Conservation (phyloP, 2,113 vertebrate genomes). For the Tenebrosternarchus preto region DNA sequence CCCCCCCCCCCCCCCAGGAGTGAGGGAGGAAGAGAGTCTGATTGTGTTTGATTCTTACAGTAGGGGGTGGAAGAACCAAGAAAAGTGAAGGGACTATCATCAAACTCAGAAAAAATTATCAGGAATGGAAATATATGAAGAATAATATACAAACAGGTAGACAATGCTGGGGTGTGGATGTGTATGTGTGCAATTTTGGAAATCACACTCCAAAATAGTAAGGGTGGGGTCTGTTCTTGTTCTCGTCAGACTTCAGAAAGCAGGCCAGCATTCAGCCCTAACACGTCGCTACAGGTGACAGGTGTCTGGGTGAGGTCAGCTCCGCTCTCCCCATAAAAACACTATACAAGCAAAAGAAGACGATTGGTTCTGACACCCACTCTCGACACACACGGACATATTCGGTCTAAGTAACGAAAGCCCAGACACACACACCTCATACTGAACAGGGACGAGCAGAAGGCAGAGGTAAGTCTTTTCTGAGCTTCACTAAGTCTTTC, state of each 20-base stretch:
- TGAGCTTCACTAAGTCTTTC: constrained; percentile 36
- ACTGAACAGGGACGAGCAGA: neutral
- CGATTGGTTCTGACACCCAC: neutral
- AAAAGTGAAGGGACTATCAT: neutral
- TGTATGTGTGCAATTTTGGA: no score
- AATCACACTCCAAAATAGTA: no score
- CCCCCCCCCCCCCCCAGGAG: no score
- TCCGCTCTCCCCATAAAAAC: neutral
- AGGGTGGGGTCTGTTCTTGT: neutral
- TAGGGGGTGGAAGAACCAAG: neutral
- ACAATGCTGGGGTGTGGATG: no score
- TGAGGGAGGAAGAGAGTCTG: no score
- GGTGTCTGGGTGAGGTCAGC: constrained; percentile 23
- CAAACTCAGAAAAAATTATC: neutral
- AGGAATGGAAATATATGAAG: neutral
- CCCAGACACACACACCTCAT: constrained; percentile 33
- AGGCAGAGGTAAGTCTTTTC: neutral
- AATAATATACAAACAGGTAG: no score
- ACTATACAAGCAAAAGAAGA: neutral
- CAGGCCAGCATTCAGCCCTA: constrained; percentile 4
- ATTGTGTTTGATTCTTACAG: no score
- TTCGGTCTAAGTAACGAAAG: constrained; percentile 31
- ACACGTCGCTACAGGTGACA: constrained; percentile 9
- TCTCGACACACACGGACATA: neutral
- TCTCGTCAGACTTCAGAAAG: neutral